These are phyloP conservation scores for Drosophila eohydei DNA, from an alignment of 2,888 invertebrate genomes.

Conservation along the genomic window DNA sequence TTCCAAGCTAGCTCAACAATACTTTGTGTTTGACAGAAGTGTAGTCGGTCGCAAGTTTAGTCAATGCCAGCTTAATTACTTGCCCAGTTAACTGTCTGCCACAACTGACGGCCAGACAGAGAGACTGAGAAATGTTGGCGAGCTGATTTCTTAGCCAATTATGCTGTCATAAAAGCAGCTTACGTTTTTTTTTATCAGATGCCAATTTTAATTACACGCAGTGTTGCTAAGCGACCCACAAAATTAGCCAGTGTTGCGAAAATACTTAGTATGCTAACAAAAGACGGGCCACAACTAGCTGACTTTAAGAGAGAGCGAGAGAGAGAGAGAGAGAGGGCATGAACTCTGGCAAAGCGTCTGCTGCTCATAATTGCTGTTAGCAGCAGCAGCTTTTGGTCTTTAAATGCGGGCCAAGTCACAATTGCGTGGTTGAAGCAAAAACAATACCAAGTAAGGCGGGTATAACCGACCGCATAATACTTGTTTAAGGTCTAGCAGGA, in stretches of 20 bases:
- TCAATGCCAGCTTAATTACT: not conserved
- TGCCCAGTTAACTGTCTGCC: not conserved
- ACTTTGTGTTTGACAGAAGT: not conserved
- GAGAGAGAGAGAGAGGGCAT: not conserved
- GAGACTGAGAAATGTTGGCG: not conserved
- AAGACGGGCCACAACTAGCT: not conserved
- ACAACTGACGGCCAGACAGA: not conserved
- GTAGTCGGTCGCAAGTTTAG: not conserved
- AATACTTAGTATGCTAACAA: conserved; percentile 17
- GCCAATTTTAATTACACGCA: conserved; percentile 12
- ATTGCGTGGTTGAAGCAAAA: not conserved
- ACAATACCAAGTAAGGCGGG: too few relatives aligned
- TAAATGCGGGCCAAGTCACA: conserved; percentile 21
- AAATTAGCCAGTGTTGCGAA: conserved; percentile 19
- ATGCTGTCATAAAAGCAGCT: conserved; percentile 5
- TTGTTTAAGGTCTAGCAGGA: not conserved
- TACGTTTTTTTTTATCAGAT: conserved; percentile 5
- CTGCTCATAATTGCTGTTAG: conserved; percentile 30
- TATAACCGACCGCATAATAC: not conserved
- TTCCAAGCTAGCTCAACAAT: not conserved
- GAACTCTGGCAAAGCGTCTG: conserved; percentile 5
- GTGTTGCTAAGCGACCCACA: conserved; percentile 8
- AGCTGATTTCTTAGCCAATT: conserved; percentile 2
- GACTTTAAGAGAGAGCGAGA: not conserved
- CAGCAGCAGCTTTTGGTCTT: conserved; percentile 26